A percentile compares a stretch with the other conserved stretches of the same genome.
phyloP scores from a whole-genome alignment of 2,888 invertebrate species.

The Rhaphigaster nebulosa region DNA sequence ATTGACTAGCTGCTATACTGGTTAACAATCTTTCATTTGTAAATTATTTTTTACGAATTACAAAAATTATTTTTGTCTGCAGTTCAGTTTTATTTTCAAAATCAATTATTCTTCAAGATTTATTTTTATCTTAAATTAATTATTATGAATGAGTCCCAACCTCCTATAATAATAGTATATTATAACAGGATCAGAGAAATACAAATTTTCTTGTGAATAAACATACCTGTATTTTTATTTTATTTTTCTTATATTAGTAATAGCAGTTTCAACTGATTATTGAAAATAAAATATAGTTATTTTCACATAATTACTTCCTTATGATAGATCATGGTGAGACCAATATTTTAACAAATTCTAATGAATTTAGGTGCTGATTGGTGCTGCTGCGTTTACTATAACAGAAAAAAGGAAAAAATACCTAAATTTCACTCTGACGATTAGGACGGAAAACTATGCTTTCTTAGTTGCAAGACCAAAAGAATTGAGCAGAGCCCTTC shows the following conservation, averaged over 20 bases:
- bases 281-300: background rate
- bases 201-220: too few species aligned
- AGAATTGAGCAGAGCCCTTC: conserved; percentile 83
- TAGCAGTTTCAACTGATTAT: background rate
- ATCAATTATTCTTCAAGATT: too few species aligned
- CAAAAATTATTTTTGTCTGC: too few species aligned
- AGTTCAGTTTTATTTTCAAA: too few species aligned
- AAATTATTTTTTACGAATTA: background rate
- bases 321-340: background rate
- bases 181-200: too few species aligned
- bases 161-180: too few species aligned
- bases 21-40: background rate
- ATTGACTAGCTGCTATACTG: background rate
- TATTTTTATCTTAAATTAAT: too few species aligned
- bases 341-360: background rate
- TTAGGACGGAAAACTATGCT: conserved; percentile 84
- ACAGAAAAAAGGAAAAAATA: conserved; percentile 71
- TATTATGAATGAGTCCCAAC: too few species aligned
- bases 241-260: too few species aligned
- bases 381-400: conserved; percentile 75
- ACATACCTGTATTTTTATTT: too few species aligned
- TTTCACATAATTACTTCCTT: background rate
- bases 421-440: conserved; percentile 83
- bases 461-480: conserved; percentile 84
- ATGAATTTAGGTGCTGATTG: conserved; percentile 70